These are phyloP conservation scores for Alces alces DNA, from an alignment of 2,113 vertebrate species.

Conservation along the genomic window DNA sequence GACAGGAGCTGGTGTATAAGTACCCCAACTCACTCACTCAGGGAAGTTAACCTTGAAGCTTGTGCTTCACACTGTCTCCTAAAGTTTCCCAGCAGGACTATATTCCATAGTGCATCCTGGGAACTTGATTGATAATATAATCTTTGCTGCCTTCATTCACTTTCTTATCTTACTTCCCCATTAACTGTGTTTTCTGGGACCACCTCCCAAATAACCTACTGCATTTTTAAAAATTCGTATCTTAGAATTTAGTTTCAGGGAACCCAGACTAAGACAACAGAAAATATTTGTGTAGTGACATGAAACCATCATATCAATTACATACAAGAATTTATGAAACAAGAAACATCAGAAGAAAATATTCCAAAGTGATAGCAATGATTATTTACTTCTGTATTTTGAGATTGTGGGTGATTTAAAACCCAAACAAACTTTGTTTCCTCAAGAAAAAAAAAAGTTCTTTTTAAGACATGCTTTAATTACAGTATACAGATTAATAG, in stretches of 20 bases:
- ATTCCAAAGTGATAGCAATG: background rate
- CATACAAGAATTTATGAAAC: background rate
- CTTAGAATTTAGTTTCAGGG: background rate
- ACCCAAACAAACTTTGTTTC: background rate
- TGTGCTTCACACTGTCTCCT: background rate
- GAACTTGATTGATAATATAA: background rate
- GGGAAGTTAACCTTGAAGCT: background rate
- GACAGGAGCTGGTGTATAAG: background rate
- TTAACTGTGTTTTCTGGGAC: background rate
- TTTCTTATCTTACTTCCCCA: background rate
- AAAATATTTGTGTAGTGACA: background rate
- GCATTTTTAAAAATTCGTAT: background rate
- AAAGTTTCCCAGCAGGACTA: background rate
- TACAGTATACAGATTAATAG: background rate
- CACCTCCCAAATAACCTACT: background rate
- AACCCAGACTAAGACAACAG: background rate
- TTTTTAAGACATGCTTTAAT: background rate
- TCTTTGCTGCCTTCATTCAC: background rate
- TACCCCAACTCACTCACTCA: background rate
- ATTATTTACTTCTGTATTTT: no score
- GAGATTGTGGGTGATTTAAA: background rate
- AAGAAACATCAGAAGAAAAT: background rate
- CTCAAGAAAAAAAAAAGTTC: background rate
- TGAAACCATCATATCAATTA: background rate
- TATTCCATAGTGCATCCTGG: background rate